Conservation (phyloP, 2,797 vertebrate species). For the Sebastes kiyomatsui region DNA sequence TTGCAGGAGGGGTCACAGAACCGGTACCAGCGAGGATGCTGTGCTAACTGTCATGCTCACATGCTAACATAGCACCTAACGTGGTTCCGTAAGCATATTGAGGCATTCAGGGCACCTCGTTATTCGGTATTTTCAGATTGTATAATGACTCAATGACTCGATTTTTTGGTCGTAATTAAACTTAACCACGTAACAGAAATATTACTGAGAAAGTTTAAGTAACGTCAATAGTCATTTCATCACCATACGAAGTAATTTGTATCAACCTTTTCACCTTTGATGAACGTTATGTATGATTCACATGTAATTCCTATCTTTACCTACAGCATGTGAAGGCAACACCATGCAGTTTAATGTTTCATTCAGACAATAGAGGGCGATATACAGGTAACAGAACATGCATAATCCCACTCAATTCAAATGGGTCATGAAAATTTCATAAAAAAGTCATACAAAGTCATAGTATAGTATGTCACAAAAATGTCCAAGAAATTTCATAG, state of each 20-base stretch:
- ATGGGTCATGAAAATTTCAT: too few species aligned
- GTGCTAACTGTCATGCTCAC: too few species aligned
- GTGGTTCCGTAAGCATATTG: slow-evolving; percentile 1
- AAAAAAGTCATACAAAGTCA: too few species aligned
- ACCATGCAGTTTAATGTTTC: neutral
- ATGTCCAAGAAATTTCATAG: too few species aligned
- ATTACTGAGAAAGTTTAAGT: too few species aligned
- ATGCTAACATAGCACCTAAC: slow-evolving; percentile 15
- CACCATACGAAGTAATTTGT: too few species aligned
- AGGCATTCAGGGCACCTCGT: slow-evolving; percentile 10
- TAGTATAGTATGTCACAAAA: too few species aligned
- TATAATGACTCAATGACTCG: accelerated
- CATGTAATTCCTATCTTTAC: neutral
- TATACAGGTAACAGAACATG: neutral
- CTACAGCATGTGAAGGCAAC: neutral
- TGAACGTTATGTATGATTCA: neutral
- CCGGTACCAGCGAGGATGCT: neutral
- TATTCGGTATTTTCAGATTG: accelerated
- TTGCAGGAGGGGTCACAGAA: neutral
- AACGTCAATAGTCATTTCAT: too few species aligned
- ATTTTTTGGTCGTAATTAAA: neutral
- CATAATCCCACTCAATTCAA: neutral
- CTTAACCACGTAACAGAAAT: too few species aligned
- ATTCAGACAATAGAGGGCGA: neutral
- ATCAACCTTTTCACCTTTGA: neutral